Evolutionary conservation across 2,797 vertebrate genomes (phyloP).

Genomic region (Chloroceryle amazona): DNA sequence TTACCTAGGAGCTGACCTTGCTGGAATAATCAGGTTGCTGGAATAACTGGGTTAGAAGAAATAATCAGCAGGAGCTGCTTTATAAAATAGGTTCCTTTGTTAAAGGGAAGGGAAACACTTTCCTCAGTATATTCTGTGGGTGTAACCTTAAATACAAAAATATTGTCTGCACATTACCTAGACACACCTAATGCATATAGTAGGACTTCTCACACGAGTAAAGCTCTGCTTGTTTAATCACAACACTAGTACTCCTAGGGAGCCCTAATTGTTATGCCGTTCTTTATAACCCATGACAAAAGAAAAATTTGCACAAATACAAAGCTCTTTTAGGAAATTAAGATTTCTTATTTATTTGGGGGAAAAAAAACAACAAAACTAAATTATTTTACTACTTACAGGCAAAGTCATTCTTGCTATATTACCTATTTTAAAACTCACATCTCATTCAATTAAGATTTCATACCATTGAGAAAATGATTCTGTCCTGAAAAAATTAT

Average conservation of each 20-base stretch:
- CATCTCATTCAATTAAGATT: conserved; percentile 67
- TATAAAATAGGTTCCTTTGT: background rate
- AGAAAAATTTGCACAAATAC: background rate
- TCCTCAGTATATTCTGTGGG: background rate
- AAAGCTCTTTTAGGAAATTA: conserved; percentile 34
- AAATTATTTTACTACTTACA: conserved; percentile 44
- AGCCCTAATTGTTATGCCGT: background rate
- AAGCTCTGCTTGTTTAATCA: background rate
- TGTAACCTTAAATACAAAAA: background rate
- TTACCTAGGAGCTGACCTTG: background rate
- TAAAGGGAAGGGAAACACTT: background rate
- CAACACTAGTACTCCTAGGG: background rate
- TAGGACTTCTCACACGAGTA: background rate
- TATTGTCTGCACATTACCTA: background rate
- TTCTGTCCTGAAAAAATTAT: conserved; percentile 3
- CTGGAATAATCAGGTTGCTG: background rate
- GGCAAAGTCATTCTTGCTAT: conserved; percentile 32
- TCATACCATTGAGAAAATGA: conserved; percentile 49
- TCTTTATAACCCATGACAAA: background rate
- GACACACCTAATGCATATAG: background rate
- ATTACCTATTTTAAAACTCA: conserved; percentile 43
- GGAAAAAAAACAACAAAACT: background rate
- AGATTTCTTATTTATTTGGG: conserved; percentile 60
- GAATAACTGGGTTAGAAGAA: background rate
- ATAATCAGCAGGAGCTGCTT: background rate